Base-by-base conservation (phyloP, 2,113 vertebrate genomes). In the Hippocampus guttulatus region DNA sequence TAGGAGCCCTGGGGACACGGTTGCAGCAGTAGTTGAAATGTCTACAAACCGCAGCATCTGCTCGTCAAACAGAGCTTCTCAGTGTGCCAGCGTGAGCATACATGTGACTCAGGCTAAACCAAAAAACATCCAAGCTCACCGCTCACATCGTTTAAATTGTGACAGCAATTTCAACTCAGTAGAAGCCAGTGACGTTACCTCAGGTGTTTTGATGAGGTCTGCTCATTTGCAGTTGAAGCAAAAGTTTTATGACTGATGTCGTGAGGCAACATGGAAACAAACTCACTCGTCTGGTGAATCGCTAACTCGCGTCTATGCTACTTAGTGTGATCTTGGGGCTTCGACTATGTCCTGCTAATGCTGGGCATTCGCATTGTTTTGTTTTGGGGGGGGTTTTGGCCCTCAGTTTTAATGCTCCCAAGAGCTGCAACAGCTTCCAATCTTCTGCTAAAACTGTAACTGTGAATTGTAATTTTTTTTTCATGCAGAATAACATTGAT, bases 241-340 rank as follows among this genome's bases (percentile, higher is more conserved):
- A 88, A 84, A 76, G 75, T 68, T 75, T 64, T 81, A 49, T 77
- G 75, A 70, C 74, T 77, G 84, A 85, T 81, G 83, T 82, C 71
- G 79, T 81, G 82, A 78, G 71, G 69, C 60, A 62, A 52, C 72
- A 72, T 77, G 79, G 84, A 85, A 89, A 86, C 78, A 88, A 68
- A 63, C 75, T 74, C 55, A 15, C 70, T 51, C 58, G 64, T 70
- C 49, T 49, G 33, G 67, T 84, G 69, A 82, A 84, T 72, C 52
- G 72, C 68, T 61, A 68, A 52, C 76, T 85, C 75, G 75, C 8
- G 69, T 70, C 61, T 68, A 47, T 43, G 55, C 16, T 64, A 74
- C 71, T 27, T 15, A 25, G 55, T 4, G 7, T 58, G 23, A 58
- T 25, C 25, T 58, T 15, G 14, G 55, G 11, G 23, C 14, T 58